Evolutionary conservation across 2,797 vertebrate genomes (phyloP).

Genomic region (Valencia hispanica): DNA sequence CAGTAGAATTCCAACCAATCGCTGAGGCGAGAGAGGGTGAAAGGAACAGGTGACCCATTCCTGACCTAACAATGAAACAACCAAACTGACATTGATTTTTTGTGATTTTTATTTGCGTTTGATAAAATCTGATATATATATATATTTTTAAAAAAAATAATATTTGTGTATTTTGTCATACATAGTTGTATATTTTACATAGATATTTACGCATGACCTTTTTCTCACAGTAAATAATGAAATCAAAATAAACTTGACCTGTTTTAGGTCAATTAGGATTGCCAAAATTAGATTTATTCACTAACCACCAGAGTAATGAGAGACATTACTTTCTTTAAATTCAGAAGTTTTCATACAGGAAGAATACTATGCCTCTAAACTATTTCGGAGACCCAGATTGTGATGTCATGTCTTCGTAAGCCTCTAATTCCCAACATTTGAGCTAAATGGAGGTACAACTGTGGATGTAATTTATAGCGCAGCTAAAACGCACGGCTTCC

Average conservation of each 20-base stretch:
- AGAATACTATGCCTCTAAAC: neutral
- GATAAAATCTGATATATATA: neutral
- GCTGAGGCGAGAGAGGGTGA: conserved; percentile 1
- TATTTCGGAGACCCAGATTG: neutral
- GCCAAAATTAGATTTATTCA: neutral
- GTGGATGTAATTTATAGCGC: neutral
- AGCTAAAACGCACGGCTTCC: neutral
- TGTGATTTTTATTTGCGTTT: neutral
- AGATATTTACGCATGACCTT: neutral
- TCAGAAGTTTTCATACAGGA: neutral
- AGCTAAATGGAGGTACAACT: neutral
- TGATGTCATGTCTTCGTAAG: no score
- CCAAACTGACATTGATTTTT: neutral
- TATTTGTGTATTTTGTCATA: neutral
- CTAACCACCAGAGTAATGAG: neutral
- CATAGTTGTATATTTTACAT: neutral
- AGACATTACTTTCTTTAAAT: neutral
- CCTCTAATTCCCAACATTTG: no score
- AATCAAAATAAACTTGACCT: neutral
- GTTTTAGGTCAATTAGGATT: neutral
- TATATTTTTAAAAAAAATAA: no score
- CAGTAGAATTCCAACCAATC: conserved; percentile 52
- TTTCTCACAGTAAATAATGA: neutral
- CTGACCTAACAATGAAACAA: neutral
- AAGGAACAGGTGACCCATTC: conserved; percentile 62